phyloP scores from a whole-genome alignment of 1,140 invertebrate species.

The fruit fly (Drosophila melanogaster) region Release_6_plus_ISO1_MT NT_033777.3:13086001-13086500 shows the following conservation, averaged over 20 bases:
- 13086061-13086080: no score
- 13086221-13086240: not conserved
- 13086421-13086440: not conserved
- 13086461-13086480: conserved; percentile 38
- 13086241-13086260: not conserved
- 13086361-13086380: not conserved
- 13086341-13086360: not conserved
- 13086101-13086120: no score
- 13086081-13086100: no score
- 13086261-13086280: not conserved
- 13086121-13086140: not conserved
- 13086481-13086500: not conserved
- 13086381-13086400: conserved; percentile 27
- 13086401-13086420: conserved; percentile 28
- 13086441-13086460: conserved; percentile 2
- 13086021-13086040: no score
- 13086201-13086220: not conserved
- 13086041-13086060: no score
- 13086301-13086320: not conserved
- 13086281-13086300: not conserved
- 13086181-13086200: not conserved
- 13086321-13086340: not conserved
- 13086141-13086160: conserved; percentile 12
- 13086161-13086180: not conserved
- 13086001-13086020: no score